Evolutionary conservation across 2,113 vertebrate genomes (phyloP), one percentile per base, ranked within the genome.

Genomic region (Scolopax mira): DNA sequence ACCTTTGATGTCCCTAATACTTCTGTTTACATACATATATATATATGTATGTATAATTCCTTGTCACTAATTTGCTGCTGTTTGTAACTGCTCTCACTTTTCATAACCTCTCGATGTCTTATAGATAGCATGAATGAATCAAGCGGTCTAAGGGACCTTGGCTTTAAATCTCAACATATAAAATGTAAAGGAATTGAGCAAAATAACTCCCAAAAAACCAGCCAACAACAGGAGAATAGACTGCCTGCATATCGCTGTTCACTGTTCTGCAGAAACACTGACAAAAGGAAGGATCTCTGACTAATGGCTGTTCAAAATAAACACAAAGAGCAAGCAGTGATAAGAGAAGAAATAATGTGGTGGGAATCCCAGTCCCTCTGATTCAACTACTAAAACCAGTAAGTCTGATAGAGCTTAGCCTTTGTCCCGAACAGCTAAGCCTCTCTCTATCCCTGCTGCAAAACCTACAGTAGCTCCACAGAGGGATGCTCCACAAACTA

Each of bases 231-330:
- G 24, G 5, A 28, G 79, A 51, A 28, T 8, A 66, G 24, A 28
- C 7, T 57, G 14, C 23, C 28, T 4, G 1, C 19, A n/a, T 3
- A 69, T 27, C 1, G 0, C 23, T 46, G 3, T 16, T 80, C 33
- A 15, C 23, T 37, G 22, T 46, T 65, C 49, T 69, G 64, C 13
- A 52, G 65, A 57, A 72, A 51, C 31, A 54, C 30, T 51, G 30
- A 35, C 23, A n/a, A 57, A 73, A 73, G 41, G 69, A 64, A 60
- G 12, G 12, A 28, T 46, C 13, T 10, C 17, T 77, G 52, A 71
- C 5, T 35, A 51, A 52, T 17, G 23, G 4, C 23, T 52, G 13
- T 46, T 89, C 10, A 42, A 79, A 85, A 58, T 12, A 69, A 62
- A 25, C 14, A 39, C 35, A 15, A 62, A 41, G 54, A 67, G 11